These are phyloP conservation scores for Synanthedon myopaeformis DNA, from an alignment of 2,888 invertebrate genomes.

Conservation along the genomic window DNA sequence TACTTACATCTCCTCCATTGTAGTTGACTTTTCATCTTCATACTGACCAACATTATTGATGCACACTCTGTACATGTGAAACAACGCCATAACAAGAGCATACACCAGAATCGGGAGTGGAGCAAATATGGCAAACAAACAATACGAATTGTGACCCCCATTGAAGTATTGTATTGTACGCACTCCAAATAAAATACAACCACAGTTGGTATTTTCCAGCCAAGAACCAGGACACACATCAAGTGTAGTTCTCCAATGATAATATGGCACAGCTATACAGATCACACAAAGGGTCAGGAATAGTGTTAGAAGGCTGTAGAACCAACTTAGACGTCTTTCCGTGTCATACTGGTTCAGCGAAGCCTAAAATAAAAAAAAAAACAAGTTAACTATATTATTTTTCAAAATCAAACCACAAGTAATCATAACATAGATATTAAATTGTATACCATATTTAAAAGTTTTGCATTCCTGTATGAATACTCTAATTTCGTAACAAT, in stretches of 20 bases:
- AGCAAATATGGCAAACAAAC: slow-evolving; percentile 77
- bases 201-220: slow-evolving; percentile 73
- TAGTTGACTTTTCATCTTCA: slow-evolving; percentile 55
- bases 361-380: not conserved
- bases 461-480: no score
- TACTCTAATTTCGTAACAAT: no score
- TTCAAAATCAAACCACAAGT: no score
- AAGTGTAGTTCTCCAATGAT: slow-evolving; percentile 76
- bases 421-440: no score
- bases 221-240: slow-evolving; percentile 72
- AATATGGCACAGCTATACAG: slow-evolving; percentile 73
- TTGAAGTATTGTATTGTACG: slow-evolving; percentile 73
- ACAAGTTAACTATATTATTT: no score
- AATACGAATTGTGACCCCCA: slow-evolving; percentile 75
- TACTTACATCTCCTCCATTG: slow-evolving; percentile 63
- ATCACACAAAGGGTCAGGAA: slow-evolving; percentile 45
- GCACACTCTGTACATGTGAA: slow-evolving; percentile 78
- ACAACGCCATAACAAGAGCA: slow-evolving; percentile 73
- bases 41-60: slow-evolving; percentile 69
- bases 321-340: slow-evolving; percentile 46
- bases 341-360: slow-evolving; percentile 53
- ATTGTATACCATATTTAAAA: no score
- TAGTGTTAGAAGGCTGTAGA: slow-evolving; percentile 38
- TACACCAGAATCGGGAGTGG: slow-evolving; percentile 74
- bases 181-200: slow-evolving; percentile 75